Base-by-base conservation (phyloP, 2,797 vertebrate species). In the Phrynocephalus guinanensis region DNA sequence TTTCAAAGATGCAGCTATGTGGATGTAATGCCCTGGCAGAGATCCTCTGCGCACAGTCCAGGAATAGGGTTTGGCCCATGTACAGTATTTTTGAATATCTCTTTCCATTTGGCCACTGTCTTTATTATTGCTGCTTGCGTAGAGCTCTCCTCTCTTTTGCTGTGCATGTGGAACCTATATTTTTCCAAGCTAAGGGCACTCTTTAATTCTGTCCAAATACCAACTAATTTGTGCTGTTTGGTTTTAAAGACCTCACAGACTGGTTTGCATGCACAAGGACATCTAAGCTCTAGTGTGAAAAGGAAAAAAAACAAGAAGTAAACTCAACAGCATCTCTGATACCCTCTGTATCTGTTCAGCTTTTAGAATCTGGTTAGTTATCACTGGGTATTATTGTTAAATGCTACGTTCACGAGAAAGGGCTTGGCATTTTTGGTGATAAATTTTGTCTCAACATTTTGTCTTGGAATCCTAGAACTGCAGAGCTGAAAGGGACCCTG, bases 81-180 rank as follows among this genome's bases (percentile, higher is more conserved):
- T 56, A 68, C 30, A 60, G 26, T 81, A 30, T 52, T 44, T 60
- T 5, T 80, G 16, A 15, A 52, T 79, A 67, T 85, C 68, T 63
- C 60, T 81, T 68, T 75, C 60, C 70, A 56, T 73, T 66, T 72
- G 56, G 60, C 78, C n/a, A 38, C n/a, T 75, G 22, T 52, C 28
- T 80, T 73, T 33, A 88, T 88, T 52, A 84, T 67, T 75, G 22
- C 33, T 22, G 72, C 30, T 38, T 88, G 56, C 80, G 24, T 15
- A 3, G 26, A 80, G 73, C 48, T 66, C 52, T 76, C 3, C 60
- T 66, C 20, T 44, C 18, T 38, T 67, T 77, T 76, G 11, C 16
- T 26, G 44, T 70, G 6, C 9, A 52, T 70, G 3, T 78, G 60
- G 44, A 78, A 67, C 11, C 48, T 44, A 33, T 2, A 68, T n/a